phyloP scores from a whole-genome alignment of 2,113 vertebrate species.

The Caranx ignobilis region DNA sequence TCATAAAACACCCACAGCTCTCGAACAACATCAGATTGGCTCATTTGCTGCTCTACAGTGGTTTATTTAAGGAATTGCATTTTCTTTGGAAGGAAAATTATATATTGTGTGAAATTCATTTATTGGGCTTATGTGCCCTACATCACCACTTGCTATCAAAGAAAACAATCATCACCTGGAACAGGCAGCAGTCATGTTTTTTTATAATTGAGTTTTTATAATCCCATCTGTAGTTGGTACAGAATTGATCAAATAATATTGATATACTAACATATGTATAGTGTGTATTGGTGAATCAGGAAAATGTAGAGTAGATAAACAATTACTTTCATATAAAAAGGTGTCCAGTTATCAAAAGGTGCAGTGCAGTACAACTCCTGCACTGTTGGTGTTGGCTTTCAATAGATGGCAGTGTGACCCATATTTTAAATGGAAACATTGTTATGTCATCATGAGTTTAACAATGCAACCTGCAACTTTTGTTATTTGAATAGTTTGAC shows the following conservation, averaged over 20 bases:
- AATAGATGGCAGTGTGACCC: slow-evolving; percentile 73
- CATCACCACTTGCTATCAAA: neutral
- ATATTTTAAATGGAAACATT: slow-evolving; percentile 34
- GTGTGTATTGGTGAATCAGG: neutral
- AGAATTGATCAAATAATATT: neutral
- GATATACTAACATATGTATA: too few relatives aligned
- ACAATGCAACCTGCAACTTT: slow-evolving; percentile 22
- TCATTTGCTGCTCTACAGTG: slow-evolving; percentile 6
- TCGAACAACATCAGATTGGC: slow-evolving; percentile 1
- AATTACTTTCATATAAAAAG: neutral
- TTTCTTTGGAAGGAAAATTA: slow-evolving; percentile 28
- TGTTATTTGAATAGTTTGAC: slow-evolving; percentile 31
- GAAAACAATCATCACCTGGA: neutral
- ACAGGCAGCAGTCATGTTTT: neutral
- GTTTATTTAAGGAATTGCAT: slow-evolving; percentile 4
- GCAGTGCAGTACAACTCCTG: neutral
- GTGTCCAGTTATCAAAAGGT: neutral
- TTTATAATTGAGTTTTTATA: neutral
- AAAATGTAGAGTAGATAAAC: neutral
- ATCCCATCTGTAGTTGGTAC: neutral
- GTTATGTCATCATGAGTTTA: neutral
- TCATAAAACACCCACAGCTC: slow-evolving; percentile 7
- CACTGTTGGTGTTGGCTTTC: slow-evolving; percentile 3
- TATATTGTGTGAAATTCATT: slow-evolving; percentile 7
- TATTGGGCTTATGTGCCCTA: neutral